Conservation (phyloP, 92 coral and sea anemone genomes). For the Umimayanthus chanpuru region DNA sequence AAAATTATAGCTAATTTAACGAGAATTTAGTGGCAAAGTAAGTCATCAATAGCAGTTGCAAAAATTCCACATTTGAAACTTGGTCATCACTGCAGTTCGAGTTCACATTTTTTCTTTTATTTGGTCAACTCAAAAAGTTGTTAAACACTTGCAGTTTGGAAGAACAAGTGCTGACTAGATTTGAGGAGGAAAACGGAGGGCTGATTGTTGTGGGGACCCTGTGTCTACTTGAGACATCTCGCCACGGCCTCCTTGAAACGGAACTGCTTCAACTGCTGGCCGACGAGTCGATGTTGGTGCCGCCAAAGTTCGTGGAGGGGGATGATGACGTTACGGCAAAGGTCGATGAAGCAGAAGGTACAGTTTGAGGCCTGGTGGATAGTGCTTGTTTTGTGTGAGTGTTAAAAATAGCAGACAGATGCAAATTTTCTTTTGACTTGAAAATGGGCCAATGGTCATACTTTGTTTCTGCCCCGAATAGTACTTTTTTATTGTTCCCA, state of each 20-base stretch:
- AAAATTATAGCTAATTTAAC: no score
- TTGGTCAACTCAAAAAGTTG: not conserved
- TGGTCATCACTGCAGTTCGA: not conserved
- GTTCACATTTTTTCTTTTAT: not conserved
- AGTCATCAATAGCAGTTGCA: no score
- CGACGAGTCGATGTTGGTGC: constrained; percentile 81
- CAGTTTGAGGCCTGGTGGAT: not conserved
- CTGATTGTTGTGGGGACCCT: constrained; percentile 92
- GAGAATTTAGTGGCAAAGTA: no score
- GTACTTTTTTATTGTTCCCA: not conserved
- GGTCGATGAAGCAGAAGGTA: constrained; percentile 50
- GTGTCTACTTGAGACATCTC: constrained; percentile 94
- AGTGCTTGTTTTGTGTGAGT: not conserved
- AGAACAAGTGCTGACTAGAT: constrained; percentile 91
- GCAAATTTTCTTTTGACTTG: not conserved
- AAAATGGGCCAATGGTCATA: constrained; percentile 10
- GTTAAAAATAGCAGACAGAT: not conserved
- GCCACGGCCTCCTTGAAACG: constrained; percentile 95
- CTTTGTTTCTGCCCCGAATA: not conserved
- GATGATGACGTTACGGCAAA: constrained; percentile 71
- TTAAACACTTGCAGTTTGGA: constrained; percentile 70
- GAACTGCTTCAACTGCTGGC: constrained; percentile 95
- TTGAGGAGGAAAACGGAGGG: constrained; percentile 97
- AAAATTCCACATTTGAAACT: no score
- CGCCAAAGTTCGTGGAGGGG: constrained; percentile 79